Conservation (phyloP, 2,113 vertebrate genomes). For the Ammodytes marinus region DNA sequence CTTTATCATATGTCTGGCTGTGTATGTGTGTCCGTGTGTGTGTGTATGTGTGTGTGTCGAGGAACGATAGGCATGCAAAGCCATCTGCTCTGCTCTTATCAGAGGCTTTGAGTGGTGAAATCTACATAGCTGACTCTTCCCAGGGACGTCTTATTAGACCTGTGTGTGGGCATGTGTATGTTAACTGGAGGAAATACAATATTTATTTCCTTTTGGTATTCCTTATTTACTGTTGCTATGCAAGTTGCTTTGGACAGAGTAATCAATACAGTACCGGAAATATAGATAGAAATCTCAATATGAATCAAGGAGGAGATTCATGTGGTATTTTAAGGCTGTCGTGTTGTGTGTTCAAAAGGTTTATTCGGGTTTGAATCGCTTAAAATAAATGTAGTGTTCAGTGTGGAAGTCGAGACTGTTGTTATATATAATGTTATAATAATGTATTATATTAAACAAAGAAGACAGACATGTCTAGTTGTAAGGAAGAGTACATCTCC, state of each 20-base stretch:
- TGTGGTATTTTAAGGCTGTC: slow-evolving; percentile 4
- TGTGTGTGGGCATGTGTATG: slow-evolving; percentile 50
- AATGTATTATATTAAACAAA: background rate
- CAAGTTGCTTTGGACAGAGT: slow-evolving; percentile 19
- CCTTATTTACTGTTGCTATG: slow-evolving; percentile 20
- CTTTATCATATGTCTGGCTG: slow-evolving; percentile 42
- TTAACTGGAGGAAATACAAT: slow-evolving; percentile 26
- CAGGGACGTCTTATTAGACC: slow-evolving; percentile 32
- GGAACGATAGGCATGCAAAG: slow-evolving; percentile 59
- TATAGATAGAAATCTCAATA: slow-evolving; percentile 28
- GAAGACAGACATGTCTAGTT: background rate
- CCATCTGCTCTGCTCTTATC: slow-evolving; percentile 70
- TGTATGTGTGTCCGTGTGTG: slow-evolving; percentile 18
- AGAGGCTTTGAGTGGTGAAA: slow-evolving; percentile 58
- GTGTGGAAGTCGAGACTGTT: slow-evolving; percentile 5
- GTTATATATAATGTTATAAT: background rate
- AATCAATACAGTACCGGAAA: slow-evolving; percentile 21
- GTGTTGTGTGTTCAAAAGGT: slow-evolving; percentile 17
- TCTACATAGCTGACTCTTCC: slow-evolving; percentile 53
- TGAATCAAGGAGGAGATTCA: slow-evolving; percentile 12
- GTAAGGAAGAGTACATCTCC: background rate
- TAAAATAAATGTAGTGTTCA: slow-evolving; percentile 35
- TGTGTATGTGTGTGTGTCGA: slow-evolving; percentile 20
- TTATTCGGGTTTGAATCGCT: slow-evolving; percentile 31
- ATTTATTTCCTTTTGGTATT: slow-evolving; percentile 24